phyloP scores from a whole-genome alignment of 2,797 vertebrate species.

The Acomys russatus region DNA sequence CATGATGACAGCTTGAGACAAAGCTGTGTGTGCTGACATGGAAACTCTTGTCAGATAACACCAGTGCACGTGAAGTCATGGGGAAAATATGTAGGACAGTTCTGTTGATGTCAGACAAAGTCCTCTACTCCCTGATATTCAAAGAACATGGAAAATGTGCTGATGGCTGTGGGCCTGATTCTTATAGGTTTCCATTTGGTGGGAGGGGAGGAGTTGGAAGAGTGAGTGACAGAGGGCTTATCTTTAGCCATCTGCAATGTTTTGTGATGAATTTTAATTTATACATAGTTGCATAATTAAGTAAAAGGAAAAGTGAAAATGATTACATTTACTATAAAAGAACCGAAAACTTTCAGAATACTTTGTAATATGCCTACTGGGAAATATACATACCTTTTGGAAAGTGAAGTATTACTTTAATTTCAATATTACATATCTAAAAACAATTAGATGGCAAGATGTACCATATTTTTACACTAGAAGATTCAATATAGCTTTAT shows the following conservation, averaged over 20 bases:
- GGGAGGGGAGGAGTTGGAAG: not conserved
- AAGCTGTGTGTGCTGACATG: not conserved
- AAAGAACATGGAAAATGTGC: not conserved
- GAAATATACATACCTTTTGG: constrained; percentile 18
- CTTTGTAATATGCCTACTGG: constrained; percentile 16
- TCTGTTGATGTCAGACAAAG: constrained; percentile 48
- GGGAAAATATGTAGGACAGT: constrained; percentile 37
- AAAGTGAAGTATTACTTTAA: constrained; percentile 67
- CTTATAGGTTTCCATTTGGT: not conserved
- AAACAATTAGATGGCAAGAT: constrained; percentile 39
- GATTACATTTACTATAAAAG: not conserved
- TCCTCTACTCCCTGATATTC: not conserved
- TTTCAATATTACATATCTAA: constrained; percentile 31
- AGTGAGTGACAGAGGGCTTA: not conserved
- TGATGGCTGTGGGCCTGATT: constrained; percentile 1
- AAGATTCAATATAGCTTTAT: constrained; percentile 29
- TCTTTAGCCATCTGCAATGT: constrained; percentile 5
- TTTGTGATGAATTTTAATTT: constrained; percentile 19
- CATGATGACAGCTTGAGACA: not conserved
- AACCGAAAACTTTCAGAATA: not conserved
- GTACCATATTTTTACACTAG: constrained; percentile 2
- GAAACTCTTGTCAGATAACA: not conserved
- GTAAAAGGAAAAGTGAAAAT: constrained; percentile 50
- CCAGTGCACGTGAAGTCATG: not conserved
- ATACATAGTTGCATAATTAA: constrained; percentile 37